These are phyloP conservation scores for Grus americana DNA, from an alignment of 2,113 vertebrate species.

Conservation along the genomic window DNA sequence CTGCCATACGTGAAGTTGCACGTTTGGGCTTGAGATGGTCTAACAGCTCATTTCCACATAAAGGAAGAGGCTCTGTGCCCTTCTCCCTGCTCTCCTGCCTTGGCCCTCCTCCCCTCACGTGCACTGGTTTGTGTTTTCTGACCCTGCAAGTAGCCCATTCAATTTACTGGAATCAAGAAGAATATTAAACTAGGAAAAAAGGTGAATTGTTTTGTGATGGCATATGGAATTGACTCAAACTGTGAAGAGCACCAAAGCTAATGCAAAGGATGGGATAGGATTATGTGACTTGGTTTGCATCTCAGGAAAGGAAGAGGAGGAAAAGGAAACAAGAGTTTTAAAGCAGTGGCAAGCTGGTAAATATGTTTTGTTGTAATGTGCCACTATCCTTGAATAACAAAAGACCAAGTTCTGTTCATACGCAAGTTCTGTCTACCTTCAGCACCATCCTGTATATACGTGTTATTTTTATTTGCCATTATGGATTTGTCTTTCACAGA, in stretches of 20 bases:
- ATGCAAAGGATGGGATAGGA: background rate
- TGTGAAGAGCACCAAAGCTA: background rate
- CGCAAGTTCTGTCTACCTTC: background rate
- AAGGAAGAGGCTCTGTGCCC: background rate
- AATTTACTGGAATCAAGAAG: background rate
- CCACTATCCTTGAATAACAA: background rate
- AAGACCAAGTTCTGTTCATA: background rate
- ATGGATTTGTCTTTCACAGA: background rate
- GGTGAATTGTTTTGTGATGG: background rate
- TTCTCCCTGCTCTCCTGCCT: background rate
- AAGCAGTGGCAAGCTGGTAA: background rate
- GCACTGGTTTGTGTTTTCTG: conserved; percentile 22
- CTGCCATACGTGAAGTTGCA: background rate
- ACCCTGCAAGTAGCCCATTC: background rate
- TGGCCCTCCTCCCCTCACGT: background rate
- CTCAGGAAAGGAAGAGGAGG: background rate
- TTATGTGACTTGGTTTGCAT: background rate
- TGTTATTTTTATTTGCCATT: background rate
- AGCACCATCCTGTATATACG: background rate
- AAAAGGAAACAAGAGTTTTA: background rate
- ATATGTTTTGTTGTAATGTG: background rate
- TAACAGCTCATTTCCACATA: background rate
- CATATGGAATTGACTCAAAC: background rate
- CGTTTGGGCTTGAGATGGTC: background rate
- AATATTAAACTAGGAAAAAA: conserved; percentile 3